These are phyloP conservation scores for Macroglossus sobrinus DNA, from an alignment of 2,113 vertebrate genomes.

Conservation along the genomic window DNA sequence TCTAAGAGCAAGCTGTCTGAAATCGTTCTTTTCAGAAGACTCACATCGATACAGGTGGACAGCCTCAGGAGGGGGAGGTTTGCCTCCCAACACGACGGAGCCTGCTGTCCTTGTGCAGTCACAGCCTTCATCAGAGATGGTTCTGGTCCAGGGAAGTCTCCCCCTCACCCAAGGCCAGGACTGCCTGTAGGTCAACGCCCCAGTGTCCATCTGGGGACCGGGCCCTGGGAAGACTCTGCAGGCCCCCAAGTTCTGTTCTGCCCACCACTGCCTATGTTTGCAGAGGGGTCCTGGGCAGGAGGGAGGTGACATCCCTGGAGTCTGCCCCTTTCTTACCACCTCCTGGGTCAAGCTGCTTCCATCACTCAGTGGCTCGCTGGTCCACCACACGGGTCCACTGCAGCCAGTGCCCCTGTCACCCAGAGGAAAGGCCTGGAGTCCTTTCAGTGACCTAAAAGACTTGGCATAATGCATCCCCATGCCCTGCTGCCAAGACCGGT, in stretches of 20 bases:
- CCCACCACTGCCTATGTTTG: not conserved
- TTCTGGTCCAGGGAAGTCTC: not conserved
- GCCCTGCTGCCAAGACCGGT: not conserved
- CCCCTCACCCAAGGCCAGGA: not conserved
- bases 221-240: not conserved
- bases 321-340: not conserved
- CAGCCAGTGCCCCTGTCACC: not conserved
- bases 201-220: not conserved
- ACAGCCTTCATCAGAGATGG: not conserved
- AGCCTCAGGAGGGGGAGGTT: not conserved
- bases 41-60: not conserved
- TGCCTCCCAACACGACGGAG: not conserved
- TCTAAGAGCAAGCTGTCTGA: rapidly evolving
- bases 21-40: not conserved
- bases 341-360: not conserved
- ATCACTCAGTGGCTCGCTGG: not conserved
- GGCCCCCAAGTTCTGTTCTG: rapidly evolving
- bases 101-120: not conserved
- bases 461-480: rapidly evolving
- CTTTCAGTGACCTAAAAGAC: not conserved
- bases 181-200: not conserved
- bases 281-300: not conserved
- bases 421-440: not conserved
- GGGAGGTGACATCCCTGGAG: rapidly evolving
- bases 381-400: not conserved